These are phyloP conservation scores for Cecropterus lyciades DNA, from an alignment of 1,140 invertebrate species.

Conservation along the genomic window DNA sequence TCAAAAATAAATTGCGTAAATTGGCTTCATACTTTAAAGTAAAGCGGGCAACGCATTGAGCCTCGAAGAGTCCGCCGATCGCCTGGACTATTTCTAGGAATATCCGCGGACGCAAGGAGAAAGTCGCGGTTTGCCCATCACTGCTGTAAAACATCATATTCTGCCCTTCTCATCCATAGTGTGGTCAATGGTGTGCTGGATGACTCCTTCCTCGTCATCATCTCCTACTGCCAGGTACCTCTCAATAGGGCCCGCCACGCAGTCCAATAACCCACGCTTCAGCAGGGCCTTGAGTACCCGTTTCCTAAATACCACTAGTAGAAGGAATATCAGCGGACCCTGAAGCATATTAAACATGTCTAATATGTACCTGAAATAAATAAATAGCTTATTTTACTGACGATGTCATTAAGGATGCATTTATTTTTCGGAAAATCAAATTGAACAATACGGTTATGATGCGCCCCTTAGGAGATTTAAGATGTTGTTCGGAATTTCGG, in stretches of 20 bases:
- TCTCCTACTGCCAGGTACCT: slow-evolving; percentile 44
- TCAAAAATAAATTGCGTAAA: too few species aligned
- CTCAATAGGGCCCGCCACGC: slow-evolving; percentile 43
- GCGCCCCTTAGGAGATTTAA: too few species aligned
- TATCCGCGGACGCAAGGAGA: too few species aligned
- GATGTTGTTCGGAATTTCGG: too few species aligned
- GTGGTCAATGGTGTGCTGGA: slow-evolving; percentile 49
- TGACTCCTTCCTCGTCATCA: slow-evolving; percentile 52
- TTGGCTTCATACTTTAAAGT: too few species aligned
- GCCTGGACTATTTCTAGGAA: too few species aligned
- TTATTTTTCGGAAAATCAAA: too few species aligned
- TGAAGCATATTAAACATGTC: slow-evolving; percentile 86
- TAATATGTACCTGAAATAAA: slow-evolving; percentile 81
- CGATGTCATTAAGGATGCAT: too few species aligned
- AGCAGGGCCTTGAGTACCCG: slow-evolving; percentile 83
- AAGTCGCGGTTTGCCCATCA: too few species aligned
- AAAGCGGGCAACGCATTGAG: too few species aligned
- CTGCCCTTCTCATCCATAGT: slow-evolving; percentile 45
- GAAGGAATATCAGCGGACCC: slow-evolving; percentile 86
- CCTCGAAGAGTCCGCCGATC: too few species aligned
- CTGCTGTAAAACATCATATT: not conserved
- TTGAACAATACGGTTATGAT: too few species aligned
- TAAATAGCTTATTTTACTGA: not conserved
- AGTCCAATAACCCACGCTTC: slow-evolving; percentile 53
- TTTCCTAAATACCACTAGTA: slow-evolving; percentile 85